These are phyloP conservation scores for Metalampra italica DNA, from an alignment of 2,888 invertebrate genomes.

Conservation along the genomic window DNA sequence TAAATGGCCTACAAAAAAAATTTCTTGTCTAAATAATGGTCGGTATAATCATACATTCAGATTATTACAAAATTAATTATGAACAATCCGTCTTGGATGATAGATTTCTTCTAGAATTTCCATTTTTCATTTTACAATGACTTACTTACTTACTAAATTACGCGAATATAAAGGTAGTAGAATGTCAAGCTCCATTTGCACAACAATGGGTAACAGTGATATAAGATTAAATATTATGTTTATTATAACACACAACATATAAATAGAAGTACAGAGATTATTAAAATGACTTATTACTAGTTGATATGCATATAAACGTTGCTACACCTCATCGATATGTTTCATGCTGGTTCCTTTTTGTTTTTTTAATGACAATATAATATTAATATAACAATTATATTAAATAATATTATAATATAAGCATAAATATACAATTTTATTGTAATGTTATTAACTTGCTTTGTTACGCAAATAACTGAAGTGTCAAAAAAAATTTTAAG, in stretches of 20 bases:
- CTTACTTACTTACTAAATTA: background rate
- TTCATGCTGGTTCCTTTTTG: slow-evolving; percentile 47
- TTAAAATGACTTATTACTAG: slow-evolving; percentile 38
- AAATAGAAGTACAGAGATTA: slow-evolving; percentile 34
- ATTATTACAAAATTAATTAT: background rate
- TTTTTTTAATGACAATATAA: slow-evolving; percentile 8
- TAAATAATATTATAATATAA: background rate
- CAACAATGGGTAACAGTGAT: slow-evolving; percentile 35
- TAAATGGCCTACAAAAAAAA: no score
- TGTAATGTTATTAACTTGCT: no score
- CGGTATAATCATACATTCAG: no score
- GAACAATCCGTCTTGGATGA: no score
- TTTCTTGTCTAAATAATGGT: no score
- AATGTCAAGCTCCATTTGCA: slow-evolving; percentile 29
- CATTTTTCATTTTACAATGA: background rate
- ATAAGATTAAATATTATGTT: slow-evolving; percentile 6
- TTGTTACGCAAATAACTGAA: slow-evolving; percentile 33
- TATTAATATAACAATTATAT: slow-evolving; percentile 13
- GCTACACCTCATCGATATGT: slow-evolving; percentile 52
- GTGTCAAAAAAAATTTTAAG: slow-evolving; percentile 19
- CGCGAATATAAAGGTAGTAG: background rate
- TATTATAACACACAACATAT: slow-evolving; percentile 33
- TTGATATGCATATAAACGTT: slow-evolving; percentile 54
- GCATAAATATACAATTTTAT: background rate
- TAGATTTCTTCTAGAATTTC: background rate